phyloP scores from a whole-genome alignment of 2,888 invertebrate species.

The Anticlea derivata region DNA sequence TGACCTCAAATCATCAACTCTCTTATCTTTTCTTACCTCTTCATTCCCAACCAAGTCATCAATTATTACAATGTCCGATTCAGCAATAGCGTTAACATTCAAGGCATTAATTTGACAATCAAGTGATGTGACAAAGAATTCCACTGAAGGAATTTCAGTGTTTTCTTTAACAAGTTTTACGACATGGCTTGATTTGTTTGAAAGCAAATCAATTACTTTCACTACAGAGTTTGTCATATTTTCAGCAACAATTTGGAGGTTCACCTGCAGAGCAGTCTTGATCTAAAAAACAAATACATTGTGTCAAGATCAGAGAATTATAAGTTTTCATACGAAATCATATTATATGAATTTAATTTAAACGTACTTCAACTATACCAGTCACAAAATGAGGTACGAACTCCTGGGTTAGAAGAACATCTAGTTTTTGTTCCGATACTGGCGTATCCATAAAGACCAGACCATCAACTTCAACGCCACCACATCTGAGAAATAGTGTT shows the following conservation, averaged over 20 bases:
- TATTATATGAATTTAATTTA: background rate
- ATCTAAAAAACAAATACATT: conserved; percentile 40
- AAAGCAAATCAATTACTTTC: conserved; percentile 42
- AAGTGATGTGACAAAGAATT: conserved; percentile 30
- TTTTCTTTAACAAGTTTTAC: conserved; percentile 38
- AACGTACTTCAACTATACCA: conserved; percentile 41
- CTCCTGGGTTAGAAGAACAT: conserved; percentile 36
- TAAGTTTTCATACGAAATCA: too few species aligned
- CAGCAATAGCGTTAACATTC: conserved; percentile 18
- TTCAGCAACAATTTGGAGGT: conserved; percentile 54
- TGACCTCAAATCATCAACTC: too few species aligned
- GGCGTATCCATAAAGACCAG: conserved; percentile 40
- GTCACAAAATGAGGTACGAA: conserved; percentile 45
- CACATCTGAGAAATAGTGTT: conserved; percentile 41
- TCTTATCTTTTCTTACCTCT: conserved; percentile 40
- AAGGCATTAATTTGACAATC: conserved; percentile 20
- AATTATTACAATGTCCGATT: conserved; percentile 47
- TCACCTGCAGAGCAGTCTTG: conserved; percentile 48
- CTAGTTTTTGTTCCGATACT: conserved; percentile 33
- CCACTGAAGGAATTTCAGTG: conserved; percentile 24
- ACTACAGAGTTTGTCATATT: conserved; percentile 39
- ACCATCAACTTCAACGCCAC: conserved; percentile 42
- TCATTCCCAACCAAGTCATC: conserved; percentile 47
- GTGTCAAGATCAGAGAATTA: background rate
- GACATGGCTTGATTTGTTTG: conserved; percentile 33